A percentile compares a stretch with the other conserved stretches of the same genome.
phyloP scores from a whole-genome alignment of 1,140 invertebrate species.

The Papilio glaucus region DNA sequence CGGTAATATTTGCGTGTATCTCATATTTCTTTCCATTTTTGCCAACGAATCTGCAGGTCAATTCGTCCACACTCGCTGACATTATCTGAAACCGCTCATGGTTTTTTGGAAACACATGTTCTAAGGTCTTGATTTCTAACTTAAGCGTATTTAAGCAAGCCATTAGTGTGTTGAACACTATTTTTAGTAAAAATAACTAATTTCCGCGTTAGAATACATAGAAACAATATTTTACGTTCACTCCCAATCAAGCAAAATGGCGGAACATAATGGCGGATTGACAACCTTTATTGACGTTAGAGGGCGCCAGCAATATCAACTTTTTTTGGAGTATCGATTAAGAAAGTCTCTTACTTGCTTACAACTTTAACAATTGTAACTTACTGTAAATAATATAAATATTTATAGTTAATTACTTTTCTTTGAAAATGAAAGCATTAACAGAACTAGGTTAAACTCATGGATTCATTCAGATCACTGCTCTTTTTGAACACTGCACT shows the following conservation, averaged over 20 bases:
- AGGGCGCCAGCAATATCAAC: constrained; percentile 52
- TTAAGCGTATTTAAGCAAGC: constrained; percentile 98
- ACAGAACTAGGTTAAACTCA: too few species aligned
- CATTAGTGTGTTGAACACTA: constrained; percentile 87
- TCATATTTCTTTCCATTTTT: constrained; percentile 97
- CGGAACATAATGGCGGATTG: constrained; percentile 72
- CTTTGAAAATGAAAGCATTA: too few species aligned
- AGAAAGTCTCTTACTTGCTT: background rate
- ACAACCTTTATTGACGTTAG: constrained; percentile 60
- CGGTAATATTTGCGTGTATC: constrained; percentile 99
- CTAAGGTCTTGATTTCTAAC: constrained; percentile 98
- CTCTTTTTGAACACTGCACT: too few species aligned
- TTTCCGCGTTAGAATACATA: constrained; percentile 78
- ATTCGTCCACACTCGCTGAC: constrained; percentile 98
- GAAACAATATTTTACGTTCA: constrained; percentile 77
- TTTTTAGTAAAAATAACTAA: constrained; percentile 73
- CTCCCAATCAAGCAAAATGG: constrained; percentile 81
- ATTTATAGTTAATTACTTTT: background rate
- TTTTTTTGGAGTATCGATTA: constrained; percentile 42
- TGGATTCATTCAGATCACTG: too few species aligned
- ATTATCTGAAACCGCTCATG: constrained; percentile 99
- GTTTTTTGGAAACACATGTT: constrained; percentile 96
- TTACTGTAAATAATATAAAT: background rate
- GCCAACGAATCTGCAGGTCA: constrained; percentile 97
- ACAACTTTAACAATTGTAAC: background rate